A percentile compares a stretch with the other conserved stretches of the same genome.
Evolutionary conservation across 2,797 vertebrate species (phyloP).

Genomic region (Oreochromis mossambicus): DNA sequence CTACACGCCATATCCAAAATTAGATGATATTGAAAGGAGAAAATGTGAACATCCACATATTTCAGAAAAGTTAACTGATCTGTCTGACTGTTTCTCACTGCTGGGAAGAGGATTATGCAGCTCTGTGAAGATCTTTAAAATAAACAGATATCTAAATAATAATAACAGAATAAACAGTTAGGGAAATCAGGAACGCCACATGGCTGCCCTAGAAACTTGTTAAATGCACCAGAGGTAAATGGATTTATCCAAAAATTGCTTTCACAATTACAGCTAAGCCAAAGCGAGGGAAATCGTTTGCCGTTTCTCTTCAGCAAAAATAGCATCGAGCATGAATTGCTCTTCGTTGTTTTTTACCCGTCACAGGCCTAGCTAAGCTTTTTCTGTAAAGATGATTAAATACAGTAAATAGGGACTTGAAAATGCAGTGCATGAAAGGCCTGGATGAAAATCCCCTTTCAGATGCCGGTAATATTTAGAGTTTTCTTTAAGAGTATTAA

Average conservation of each 20-base stretch:
- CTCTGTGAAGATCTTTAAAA: constrained; percentile 36
- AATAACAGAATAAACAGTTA: constrained; percentile 44
- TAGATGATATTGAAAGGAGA: not conserved
- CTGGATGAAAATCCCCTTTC: constrained; percentile 13
- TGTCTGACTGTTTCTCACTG: constrained; percentile 10
- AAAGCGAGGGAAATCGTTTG: constrained; percentile 70
- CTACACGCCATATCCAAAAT: not conserved
- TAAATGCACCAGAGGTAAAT: constrained; percentile 67
- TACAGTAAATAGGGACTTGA: constrained; percentile 50
- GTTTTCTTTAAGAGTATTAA: not conserved
- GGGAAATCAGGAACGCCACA: constrained; percentile 45
- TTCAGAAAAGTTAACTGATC: not conserved
- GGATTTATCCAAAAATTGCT: constrained; percentile 71
- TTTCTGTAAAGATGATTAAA: constrained; percentile 68
- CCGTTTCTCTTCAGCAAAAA: constrained; percentile 65
- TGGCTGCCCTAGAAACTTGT: constrained; percentile 68
- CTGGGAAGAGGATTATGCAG: constrained; percentile 20
- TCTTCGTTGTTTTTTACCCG: constrained; percentile 56
- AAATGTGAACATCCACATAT: not conserved
- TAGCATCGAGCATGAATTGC: constrained; percentile 64
- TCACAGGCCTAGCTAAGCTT: constrained; percentile 53
- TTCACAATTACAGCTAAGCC: constrained; percentile 74
- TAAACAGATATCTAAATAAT: constrained; percentile 50
- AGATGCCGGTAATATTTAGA: not conserved
- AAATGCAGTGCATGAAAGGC: constrained; percentile 19